A percentile compares a stretch with the other conserved stretches of the same genome.
These are phyloP conservation scores for Patella depressa DNA, from an alignment of 2,888 invertebrate species.

Conservation along the genomic window DNA sequence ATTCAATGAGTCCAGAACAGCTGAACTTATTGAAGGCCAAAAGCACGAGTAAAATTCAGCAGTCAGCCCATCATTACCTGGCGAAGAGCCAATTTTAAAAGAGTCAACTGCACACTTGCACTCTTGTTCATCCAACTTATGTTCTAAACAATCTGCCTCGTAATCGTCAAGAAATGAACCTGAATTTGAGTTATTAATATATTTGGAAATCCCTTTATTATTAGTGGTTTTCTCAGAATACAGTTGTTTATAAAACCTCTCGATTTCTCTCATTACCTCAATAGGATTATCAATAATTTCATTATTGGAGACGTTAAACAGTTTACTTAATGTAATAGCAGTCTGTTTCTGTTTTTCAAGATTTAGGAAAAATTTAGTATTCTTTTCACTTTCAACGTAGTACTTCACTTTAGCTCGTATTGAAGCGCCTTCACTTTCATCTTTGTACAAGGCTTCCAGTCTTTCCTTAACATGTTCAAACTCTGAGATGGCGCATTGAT, in stretches of 20 bases:
- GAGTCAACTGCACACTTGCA: neutral
- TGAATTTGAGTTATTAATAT: neutral
- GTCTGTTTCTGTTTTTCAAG: slow-evolving; percentile 17
- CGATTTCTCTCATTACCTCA: neutral
- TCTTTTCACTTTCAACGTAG: slow-evolving; percentile 24
- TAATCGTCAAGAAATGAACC: neutral
- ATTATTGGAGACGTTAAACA: neutral
- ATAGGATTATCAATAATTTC: neutral
- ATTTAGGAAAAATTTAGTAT: slow-evolving; percentile 70
- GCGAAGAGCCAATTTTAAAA: neutral
- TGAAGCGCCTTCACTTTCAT: slow-evolving; percentile 19
- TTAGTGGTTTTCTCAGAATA: neutral
- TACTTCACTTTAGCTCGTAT: slow-evolving; percentile 14
- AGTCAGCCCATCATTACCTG: neutral
- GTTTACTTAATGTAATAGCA: neutral
- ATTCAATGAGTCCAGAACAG: neutral
- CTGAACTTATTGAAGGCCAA: neutral
- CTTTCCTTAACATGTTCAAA: neutral
- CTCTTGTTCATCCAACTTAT: neutral
- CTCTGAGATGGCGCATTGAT: neutral
- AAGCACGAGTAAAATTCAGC: neutral
- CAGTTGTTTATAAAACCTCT: neutral
- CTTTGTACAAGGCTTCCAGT: neutral
- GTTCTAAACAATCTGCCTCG: neutral
- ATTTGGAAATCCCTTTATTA: neutral